A percentile compares a stretch with the other conserved stretches of the same genome.
Evolutionary conservation across 2,888 invertebrate species (phyloP).

Genomic region (Zaprionus lineosus): DNA sequence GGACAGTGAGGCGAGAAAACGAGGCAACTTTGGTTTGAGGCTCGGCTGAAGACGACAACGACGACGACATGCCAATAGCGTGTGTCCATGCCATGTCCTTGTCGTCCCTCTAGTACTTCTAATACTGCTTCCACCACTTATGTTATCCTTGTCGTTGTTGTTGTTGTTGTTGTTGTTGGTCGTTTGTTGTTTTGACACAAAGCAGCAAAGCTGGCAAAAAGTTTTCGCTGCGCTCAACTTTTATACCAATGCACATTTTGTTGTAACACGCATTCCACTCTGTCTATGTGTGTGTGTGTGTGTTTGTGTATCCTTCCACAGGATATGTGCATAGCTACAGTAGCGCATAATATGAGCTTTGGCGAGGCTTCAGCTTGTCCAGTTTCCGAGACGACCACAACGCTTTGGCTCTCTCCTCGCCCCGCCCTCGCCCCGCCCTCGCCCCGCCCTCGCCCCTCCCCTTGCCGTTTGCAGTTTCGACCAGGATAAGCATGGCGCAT

Average conservation of each 20-base stretch:
- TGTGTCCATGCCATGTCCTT: too few species aligned
- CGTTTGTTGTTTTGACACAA: slow-evolving; percentile 61
- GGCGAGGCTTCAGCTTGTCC: slow-evolving; percentile 34
- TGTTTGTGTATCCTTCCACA: slow-evolving; percentile 20
- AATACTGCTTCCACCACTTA: slow-evolving; percentile 16
- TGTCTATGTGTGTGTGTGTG: slow-evolving; percentile 6
- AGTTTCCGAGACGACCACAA: slow-evolving; percentile 35
- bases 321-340: slow-evolving; percentile 33
- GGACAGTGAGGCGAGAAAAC: slow-evolving; percentile 22
- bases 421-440: too few species aligned
- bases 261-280: slow-evolving; percentile 22
- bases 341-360: slow-evolving; percentile 39
- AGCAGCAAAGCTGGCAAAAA: slow-evolving; percentile 61
- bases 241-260: slow-evolving; percentile 51
- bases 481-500: slow-evolving; percentile 7
- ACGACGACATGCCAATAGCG: slow-evolving; percentile 31
- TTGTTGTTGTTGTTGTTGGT: slow-evolving; percentile 37
- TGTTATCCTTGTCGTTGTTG: slow-evolving; percentile 25
- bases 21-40: slow-evolving; percentile 15
- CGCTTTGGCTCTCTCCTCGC: slow-evolving; percentile 16
- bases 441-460: slow-evolving; percentile 5
- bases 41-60: slow-evolving; percentile 26
- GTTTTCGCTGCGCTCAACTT: slow-evolving; percentile 58
- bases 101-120: slow-evolving; percentile 23
- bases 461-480: too few species aligned